Conservation (phyloP, 2,797 vertebrate species). For the Microtus agrestis region DNA sequence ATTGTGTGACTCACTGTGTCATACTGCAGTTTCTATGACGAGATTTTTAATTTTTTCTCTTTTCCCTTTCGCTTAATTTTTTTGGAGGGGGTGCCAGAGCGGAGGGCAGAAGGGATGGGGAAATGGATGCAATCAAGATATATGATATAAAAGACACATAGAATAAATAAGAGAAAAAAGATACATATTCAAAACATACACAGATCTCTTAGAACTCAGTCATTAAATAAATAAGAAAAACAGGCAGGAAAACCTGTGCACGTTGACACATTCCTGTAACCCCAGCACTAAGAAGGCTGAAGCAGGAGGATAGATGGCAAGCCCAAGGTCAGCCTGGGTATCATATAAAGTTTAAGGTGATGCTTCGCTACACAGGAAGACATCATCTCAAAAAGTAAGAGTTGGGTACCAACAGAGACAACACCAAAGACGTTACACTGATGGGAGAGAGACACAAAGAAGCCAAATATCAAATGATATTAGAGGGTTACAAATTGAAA, state of each 20-base stretch:
- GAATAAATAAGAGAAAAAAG: background rate
- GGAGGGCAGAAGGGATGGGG: too few species aligned
- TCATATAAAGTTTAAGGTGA: background rate
- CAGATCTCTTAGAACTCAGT: background rate
- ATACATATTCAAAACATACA: background rate
- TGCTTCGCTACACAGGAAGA: background rate
- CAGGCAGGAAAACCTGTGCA: background rate
- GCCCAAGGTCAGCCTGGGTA: background rate
- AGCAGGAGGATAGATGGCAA: background rate
- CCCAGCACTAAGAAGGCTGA: background rate
- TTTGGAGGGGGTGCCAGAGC: too few species aligned
- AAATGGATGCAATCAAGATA: too few species aligned
- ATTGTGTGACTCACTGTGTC: too few species aligned
- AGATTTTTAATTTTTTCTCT: too few species aligned
- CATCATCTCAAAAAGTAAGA: background rate
- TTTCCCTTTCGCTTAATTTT: too few species aligned
- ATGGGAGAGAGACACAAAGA: slow-evolving; percentile 29
- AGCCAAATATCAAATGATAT: background rate
- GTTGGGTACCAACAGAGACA: background rate
- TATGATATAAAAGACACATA: too few species aligned
- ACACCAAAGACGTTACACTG: slow-evolving; percentile 29
- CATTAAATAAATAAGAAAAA: background rate
- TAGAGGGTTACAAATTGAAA: background rate
- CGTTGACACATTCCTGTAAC: background rate
- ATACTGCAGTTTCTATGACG: too few species aligned